Base-by-base conservation (phyloP, 2,888 invertebrate genomes). In the Phasia obesa region DNA sequence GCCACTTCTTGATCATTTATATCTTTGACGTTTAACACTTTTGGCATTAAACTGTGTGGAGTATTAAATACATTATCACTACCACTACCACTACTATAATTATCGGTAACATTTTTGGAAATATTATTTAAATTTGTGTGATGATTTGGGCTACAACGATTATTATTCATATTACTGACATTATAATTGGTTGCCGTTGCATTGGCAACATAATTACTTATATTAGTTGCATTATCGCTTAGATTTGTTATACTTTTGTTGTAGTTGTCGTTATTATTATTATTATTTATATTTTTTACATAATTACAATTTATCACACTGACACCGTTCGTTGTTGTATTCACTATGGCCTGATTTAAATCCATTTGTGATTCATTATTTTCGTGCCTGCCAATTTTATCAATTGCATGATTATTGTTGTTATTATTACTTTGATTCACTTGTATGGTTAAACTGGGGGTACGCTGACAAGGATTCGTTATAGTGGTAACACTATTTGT, bases 361-460 rank as follows among this genome's bases (percentile, higher is more conserved):
- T 84, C 64, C 75, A 86, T 74, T 81, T 67, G 77, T 57, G 74
- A 79, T 81, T 80, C 23, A 71, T 70, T 55, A 71, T 60, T 70
- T 57, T 75, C 65, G 7, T 57, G 13, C 64, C 64, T 31, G 47
- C 64, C 64, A 42, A 44, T 23, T 21, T 31, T 44, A 21, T 17
- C 21, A 44, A 9, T 75, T 25, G 62, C 73, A 81, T 80, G 81
- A 78, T 84, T 81, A 77, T 81, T 85, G 84, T 86, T 88, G 81
- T 80, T 85, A 71, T 42, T 84, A 84, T 85, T 85, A 65, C 84
- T 87, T 70, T 88, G 90, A 87, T 91, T 91, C 79, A 91, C 91
- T 87, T 91, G 90, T 86, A 91, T 91, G 79, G 90, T 91, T 84
- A 91, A 87, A 86, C 90, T 91, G 55, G 91, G 89, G 84, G 90